These are phyloP conservation scores for Shargacucullia verbasci DNA, from an alignment of 2,888 invertebrate species.

Conservation along the genomic window DNA sequence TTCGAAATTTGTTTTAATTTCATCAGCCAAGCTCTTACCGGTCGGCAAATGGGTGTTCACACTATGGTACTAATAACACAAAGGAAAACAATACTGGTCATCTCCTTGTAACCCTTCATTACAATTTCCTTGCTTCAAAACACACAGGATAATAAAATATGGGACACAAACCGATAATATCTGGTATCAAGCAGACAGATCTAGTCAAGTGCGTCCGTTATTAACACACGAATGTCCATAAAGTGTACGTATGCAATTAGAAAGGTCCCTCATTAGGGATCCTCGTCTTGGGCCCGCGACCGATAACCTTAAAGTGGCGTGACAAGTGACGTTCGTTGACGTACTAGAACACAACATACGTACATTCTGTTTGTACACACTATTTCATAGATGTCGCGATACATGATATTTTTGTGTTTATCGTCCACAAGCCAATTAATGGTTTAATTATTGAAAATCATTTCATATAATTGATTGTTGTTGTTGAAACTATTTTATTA, in stretches of 20 bases:
- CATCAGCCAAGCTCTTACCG: no score
- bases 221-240: slow-evolving; percentile 28
- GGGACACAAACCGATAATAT: not conserved
- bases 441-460: slow-evolving; percentile 39
- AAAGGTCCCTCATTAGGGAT: slow-evolving; percentile 73
- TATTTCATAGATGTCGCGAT: slow-evolving; percentile 27
- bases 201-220: slow-evolving; percentile 17
- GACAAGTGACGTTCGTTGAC: slow-evolving; percentile 72
- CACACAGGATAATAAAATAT: no score
- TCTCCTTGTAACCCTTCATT: no score
- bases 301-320: slow-evolving; percentile 82
- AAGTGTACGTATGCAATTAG: slow-evolving; percentile 64
- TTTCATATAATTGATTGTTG: slow-evolving; percentile 33
- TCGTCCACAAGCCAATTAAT: slow-evolving; percentile 30
- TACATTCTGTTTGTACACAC: slow-evolving; percentile 50
- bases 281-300: slow-evolving; percentile 57
- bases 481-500: slow-evolving; percentile 20
- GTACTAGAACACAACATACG: slow-evolving; percentile 53
- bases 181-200: slow-evolving; percentile 6
- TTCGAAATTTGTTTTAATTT: no score
- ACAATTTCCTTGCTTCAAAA: no score
- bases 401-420: slow-evolving; percentile 44
- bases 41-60: no score
- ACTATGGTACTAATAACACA: no score
- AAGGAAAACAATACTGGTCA: no score